Conservation (phyloP, 2,888 invertebrate genomes). For the Hymenopus coronatus region DNA sequence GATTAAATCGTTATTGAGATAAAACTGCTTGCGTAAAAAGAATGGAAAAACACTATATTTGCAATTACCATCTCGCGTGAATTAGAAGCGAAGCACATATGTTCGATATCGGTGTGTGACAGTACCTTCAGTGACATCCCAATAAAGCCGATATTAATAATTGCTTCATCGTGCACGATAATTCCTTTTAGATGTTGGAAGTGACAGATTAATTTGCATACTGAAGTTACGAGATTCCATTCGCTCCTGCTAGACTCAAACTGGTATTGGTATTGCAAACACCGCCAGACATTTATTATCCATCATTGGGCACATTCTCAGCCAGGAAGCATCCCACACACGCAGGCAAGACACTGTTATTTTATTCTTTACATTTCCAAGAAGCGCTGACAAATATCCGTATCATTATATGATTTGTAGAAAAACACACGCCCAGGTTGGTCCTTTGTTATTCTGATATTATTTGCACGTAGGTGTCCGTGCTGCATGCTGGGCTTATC, state of each 20-base stretch:
- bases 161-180: not conserved
- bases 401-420: not conserved
- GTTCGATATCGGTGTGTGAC: not conserved
- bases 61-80: not conserved
- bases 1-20: too few species aligned
- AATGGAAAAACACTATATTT: too few species aligned
- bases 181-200: not conserved
- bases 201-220: not conserved
- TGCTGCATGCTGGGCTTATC: not conserved
- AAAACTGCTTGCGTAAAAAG: too few species aligned
- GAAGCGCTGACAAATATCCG: not conserved
- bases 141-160: not conserved
- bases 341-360: not conserved
- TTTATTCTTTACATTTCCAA: not conserved
- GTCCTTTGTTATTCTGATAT: not conserved
- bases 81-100: not conserved
- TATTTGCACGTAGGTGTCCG: not conserved
- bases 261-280: not conserved
- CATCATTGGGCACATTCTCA: not conserved
- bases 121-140: not conserved
- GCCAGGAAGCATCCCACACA: not conserved
- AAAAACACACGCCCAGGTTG: not conserved
- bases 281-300: not conserved
- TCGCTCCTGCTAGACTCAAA: not conserved
- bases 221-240: not conserved